Percentiles rank a stretch among this genome's conserved stretches.
phyloP scores from a whole-genome alignment of 2,797 vertebrate species.

The Leucoraja ocellata region DNA sequence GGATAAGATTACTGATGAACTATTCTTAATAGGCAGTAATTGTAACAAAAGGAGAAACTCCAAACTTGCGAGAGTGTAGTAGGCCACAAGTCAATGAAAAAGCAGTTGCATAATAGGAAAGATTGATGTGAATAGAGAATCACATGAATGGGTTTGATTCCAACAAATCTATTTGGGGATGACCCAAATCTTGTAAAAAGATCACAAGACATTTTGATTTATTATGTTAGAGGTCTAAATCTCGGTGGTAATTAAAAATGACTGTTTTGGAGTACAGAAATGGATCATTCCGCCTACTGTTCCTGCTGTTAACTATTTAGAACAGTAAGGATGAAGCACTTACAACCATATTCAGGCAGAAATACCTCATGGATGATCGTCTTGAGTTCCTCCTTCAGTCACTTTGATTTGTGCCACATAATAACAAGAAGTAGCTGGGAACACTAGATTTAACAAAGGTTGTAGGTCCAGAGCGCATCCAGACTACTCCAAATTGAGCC shows the following conservation, averaged over 20 bases:
- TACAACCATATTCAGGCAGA: too few relatives aligned
- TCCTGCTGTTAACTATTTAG: background rate
- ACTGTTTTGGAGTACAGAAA: background rate
- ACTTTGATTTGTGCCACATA: too few relatives aligned
- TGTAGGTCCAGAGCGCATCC: too few relatives aligned
- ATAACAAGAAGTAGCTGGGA: too few relatives aligned
- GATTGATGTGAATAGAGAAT: background rate
- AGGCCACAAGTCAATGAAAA: background rate
- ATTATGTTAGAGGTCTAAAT: background rate
- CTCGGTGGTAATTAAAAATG: background rate
- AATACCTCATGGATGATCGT: too few relatives aligned
- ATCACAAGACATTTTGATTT: background rate
- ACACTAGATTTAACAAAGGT: too few relatives aligned
- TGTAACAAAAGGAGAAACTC: background rate
- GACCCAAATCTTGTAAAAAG: background rate
- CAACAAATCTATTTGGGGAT: background rate
- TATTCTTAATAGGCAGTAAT: background rate
- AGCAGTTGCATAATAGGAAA: background rate
- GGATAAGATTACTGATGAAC: background rate
- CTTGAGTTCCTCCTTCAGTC: too few relatives aligned
- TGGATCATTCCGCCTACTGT: background rate
- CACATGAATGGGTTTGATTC: background rate
- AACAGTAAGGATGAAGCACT: background rate
- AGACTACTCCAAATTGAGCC: too few relatives aligned
- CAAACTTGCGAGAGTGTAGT: background rate